Conservation (phyloP, 2,113 vertebrate species). For the Protomyctophum bolini region DNA sequence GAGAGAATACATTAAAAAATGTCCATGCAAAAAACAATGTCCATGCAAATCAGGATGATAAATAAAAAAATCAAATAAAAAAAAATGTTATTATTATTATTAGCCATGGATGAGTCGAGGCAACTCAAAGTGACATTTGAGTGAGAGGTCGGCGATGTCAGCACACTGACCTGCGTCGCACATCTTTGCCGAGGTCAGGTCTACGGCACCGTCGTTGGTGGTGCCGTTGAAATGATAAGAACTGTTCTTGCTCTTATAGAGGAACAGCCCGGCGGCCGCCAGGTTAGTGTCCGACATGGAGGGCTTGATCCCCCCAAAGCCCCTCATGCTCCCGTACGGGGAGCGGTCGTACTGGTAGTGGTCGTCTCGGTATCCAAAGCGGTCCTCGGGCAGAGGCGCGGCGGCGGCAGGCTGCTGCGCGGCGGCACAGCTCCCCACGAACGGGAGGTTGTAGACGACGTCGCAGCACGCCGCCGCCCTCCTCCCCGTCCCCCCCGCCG, state of each 20-base stretch:
- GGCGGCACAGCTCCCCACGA: slow-evolving; percentile 89
- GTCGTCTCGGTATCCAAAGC: slow-evolving; percentile 97
- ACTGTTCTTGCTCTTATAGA: slow-evolving; percentile 96
- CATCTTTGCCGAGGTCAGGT: slow-evolving; percentile 96
- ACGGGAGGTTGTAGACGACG: slow-evolving; percentile 94
- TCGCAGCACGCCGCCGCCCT: slow-evolving; percentile 95
- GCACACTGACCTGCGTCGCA: slow-evolving; percentile 94
- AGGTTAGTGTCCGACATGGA: slow-evolving; percentile 99
- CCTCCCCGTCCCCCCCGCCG: slow-evolving; percentile 90
- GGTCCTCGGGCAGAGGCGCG: slow-evolving; percentile 92
- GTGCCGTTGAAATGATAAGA: slow-evolving; percentile 92
- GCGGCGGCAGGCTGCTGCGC: slow-evolving; percentile 85
- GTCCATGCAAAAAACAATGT: slow-evolving; percentile 71
- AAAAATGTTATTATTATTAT: slow-evolving; percentile 49
- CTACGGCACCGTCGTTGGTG: slow-evolving; percentile 93
- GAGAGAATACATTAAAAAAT: slow-evolving; percentile 32
- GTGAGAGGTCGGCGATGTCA: slow-evolving; percentile 88
- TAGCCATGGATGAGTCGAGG: slow-evolving; percentile 80
- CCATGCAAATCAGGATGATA: slow-evolving; percentile 62
- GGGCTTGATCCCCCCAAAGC: slow-evolving; percentile 92
- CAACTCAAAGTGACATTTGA: slow-evolving; percentile 87
- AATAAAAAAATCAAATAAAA: slow-evolving; percentile 52
- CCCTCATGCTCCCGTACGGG: slow-evolving; percentile 84
- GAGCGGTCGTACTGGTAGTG: slow-evolving; percentile 93
- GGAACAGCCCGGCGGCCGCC: slow-evolving; percentile 92